Conservation (phyloP, 2,797 vertebrate genomes). For the Smutsia temminckii region DNA sequence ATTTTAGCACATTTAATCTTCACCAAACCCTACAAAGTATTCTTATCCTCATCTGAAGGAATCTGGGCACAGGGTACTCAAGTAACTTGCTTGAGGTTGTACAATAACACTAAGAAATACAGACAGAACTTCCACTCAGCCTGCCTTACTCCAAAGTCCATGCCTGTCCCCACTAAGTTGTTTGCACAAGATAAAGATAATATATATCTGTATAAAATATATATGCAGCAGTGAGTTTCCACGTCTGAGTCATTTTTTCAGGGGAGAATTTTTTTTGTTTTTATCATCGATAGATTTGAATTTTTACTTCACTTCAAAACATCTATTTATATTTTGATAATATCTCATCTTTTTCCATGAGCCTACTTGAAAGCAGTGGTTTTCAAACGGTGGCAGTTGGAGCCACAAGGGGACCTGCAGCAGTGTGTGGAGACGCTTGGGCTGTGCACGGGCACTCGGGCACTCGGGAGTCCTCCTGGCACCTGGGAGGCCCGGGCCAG, state of each 20-base stretch:
- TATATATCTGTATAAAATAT: background rate
- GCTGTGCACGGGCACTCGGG: background rate
- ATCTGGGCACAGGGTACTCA: background rate
- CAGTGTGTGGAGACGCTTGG: background rate
- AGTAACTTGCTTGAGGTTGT: background rate
- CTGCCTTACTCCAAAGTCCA: background rate
- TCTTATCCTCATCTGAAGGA: background rate
- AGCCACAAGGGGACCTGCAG: background rate
- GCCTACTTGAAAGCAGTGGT: background rate
- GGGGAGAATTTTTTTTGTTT: background rate
- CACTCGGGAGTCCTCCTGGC: background rate
- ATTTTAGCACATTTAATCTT: background rate
- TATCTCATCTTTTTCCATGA: background rate
- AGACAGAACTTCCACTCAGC: background rate
- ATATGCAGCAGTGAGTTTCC: background rate
- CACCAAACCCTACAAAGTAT: background rate
- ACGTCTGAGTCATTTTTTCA: background rate
- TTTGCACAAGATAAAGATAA: conserved; percentile 22
- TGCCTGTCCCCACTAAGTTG: background rate
- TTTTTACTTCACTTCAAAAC: background rate
- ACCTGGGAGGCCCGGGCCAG: background rate
- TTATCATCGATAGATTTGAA: background rate
- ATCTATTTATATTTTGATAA: background rate
- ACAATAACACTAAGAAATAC: background rate
- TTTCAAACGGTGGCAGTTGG: background rate